Evolutionary conservation across 2,113 vertebrate species (phyloP).

Genomic region (Tonatia bakeri): DNA sequence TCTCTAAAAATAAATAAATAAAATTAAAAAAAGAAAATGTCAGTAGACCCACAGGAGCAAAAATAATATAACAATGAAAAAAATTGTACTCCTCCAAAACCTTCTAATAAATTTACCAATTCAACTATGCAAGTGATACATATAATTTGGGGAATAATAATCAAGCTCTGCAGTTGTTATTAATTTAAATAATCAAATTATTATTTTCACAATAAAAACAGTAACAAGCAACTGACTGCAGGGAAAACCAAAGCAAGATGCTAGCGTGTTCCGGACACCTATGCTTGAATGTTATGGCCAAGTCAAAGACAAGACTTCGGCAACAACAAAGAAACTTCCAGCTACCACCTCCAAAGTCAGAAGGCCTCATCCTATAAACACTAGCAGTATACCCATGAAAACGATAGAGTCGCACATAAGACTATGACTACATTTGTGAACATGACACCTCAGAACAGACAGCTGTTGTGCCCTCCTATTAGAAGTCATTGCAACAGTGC

Average conservation of each 20-base stretch:
- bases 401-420: neutral
- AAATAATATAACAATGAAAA: constrained; percentile 26
- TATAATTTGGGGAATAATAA: constrained; percentile 2
- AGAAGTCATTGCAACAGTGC: neutral
- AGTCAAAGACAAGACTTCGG: constrained; percentile 47
- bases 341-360: constrained; percentile 34
- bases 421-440: neutral
- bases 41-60: constrained; percentile 24
- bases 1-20: no score
- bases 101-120: constrained; percentile 46
- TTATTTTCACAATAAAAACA: constrained; percentile 55
- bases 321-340: constrained; percentile 49
- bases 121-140: neutral
- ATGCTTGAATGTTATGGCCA: constrained; percentile 88
- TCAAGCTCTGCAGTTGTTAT: constrained; percentile 13
- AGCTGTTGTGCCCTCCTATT: constrained; percentile 62
- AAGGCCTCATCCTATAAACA: constrained; percentile 6
- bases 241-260: constrained; percentile 73
- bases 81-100: constrained; percentile 52
- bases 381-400: neutral
- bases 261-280: constrained; percentile 76
- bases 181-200: no score
- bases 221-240: constrained; percentile 37
- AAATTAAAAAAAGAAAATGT: constrained; percentile 82
- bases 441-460: constrained; percentile 55